Evolutionary conservation across 2,113 vertebrate species (phyloP).

Genomic region (Dolichallabes microphthalmus): DNA sequence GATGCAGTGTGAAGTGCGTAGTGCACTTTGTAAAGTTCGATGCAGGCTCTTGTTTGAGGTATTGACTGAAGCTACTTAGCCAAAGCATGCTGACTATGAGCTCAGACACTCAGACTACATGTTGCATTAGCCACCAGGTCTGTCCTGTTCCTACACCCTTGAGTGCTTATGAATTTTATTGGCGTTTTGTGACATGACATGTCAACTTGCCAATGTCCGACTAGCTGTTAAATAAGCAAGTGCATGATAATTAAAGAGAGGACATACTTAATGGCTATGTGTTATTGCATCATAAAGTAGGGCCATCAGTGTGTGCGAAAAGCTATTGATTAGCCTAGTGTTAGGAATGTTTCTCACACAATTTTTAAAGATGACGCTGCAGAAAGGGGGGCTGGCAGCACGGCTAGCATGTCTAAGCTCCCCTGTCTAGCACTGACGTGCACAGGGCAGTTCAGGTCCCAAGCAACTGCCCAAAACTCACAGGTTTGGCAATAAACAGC

Average conservation of each 20-base stretch:
- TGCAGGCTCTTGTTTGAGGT: slow-evolving; percentile 27
- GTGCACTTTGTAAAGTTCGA: slow-evolving; percentile 16
- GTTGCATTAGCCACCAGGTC: background rate
- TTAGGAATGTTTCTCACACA: background rate
- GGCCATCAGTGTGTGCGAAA: background rate
- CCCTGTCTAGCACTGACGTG: background rate
- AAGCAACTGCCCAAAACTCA: no score
- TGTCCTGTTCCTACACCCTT: background rate
- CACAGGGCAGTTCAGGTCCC: no score
- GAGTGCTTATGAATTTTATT: background rate
- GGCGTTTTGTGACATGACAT: background rate
- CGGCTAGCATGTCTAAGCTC: background rate
- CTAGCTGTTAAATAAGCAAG: background rate
- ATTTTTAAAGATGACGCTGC: background rate
- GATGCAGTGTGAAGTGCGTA: background rate
- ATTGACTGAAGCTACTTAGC: slow-evolving; percentile 32
- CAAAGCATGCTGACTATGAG: slow-evolving; percentile 11
- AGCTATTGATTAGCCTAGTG: background rate
- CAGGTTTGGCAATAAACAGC: no score
- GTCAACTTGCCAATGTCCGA: background rate
- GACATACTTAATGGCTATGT: background rate
- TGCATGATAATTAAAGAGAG: background rate
- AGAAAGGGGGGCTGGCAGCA: background rate
- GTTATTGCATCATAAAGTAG: background rate
- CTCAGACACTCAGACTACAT: slow-evolving; percentile 16